These are phyloP conservation scores for Sciurus carolinensis DNA, from an alignment of 2,797 vertebrate species.

Conservation along the genomic window DNA sequence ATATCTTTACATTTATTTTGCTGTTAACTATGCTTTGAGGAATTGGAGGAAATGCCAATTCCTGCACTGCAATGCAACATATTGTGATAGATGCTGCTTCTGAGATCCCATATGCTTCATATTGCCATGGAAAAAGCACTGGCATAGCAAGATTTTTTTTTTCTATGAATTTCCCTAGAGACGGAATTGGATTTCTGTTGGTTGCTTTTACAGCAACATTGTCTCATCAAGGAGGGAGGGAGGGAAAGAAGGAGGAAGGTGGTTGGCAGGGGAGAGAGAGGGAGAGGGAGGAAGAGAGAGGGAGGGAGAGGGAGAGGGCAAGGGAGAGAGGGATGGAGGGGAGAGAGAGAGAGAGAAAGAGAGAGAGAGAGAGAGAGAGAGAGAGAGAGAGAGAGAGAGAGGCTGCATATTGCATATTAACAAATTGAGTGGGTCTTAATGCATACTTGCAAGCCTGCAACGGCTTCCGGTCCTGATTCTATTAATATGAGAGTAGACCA, in stretches of 20 bases:
- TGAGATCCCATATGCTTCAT: constrained; percentile 80
- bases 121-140: constrained; percentile 79
- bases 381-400: neutral
- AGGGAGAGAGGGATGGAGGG: neutral
- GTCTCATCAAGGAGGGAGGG: constrained; percentile 43
- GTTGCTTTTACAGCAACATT: constrained; percentile 81
- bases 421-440: constrained; percentile 1
- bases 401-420: neutral
- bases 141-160: constrained; percentile 77
- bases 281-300: neutral
- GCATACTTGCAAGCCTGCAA: neutral
- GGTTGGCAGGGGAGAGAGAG: too few relatives aligned
- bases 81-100: constrained; percentile 82
- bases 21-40: constrained; percentile 77
- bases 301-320: neutral
- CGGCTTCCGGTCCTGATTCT: neutral
- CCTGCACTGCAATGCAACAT: constrained; percentile 73
- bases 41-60: constrained; percentile 80
- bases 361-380: neutral
- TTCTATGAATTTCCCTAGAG: constrained; percentile 81
- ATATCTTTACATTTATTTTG: constrained; percentile 74
- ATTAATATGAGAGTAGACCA: neutral
- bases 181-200: constrained; percentile 81
- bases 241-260: neutral
- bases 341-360: neutral